Conservation (phyloP, 2,797 vertebrate genomes). For the Nasua narica region DNA sequence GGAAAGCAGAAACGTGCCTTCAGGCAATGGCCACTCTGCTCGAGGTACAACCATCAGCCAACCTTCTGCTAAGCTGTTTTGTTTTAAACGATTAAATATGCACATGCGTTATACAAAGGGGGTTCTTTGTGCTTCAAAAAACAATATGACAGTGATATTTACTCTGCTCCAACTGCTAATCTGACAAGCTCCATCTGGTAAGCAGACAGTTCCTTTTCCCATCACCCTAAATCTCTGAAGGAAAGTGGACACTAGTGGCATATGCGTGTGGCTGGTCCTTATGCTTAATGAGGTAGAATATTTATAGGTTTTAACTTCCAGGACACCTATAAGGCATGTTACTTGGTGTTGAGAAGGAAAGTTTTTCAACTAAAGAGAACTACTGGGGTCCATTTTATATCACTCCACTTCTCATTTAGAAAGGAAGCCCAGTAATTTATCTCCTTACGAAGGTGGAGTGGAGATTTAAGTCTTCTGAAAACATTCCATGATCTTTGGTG, state of each 20-base stretch:
- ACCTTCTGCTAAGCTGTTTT: slow-evolving; percentile 83
- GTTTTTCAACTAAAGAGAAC: not conserved
- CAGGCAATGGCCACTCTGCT: slow-evolving; percentile 77
- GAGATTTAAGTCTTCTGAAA: slow-evolving; percentile 51
- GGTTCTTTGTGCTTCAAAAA: slow-evolving; percentile 81
- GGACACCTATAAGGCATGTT: slow-evolving; percentile 42
- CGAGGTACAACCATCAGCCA: slow-evolving; percentile 77
- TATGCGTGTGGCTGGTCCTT: slow-evolving; percentile 79
- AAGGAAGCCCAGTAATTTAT: not conserved
- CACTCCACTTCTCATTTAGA: not conserved
- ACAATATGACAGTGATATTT: slow-evolving; percentile 79
- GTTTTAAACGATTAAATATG: slow-evolving; percentile 82
- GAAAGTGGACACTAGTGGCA: slow-evolving; percentile 84
- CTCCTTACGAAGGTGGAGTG: not conserved
- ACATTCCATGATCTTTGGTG: not conserved
- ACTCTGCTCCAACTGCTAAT: slow-evolving; percentile 82
- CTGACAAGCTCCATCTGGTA: slow-evolving; percentile 89
- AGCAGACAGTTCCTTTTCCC: slow-evolving; percentile 82
- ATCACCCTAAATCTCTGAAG: slow-evolving; percentile 81
- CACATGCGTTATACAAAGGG: slow-evolving; percentile 82
- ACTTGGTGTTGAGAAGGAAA: slow-evolving; percentile 9
- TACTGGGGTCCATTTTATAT: not conserved
- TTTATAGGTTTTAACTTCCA: slow-evolving; percentile 68
- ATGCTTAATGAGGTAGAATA: slow-evolving; percentile 77
- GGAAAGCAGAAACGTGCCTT: slow-evolving; percentile 82